phyloP scores from a whole-genome alignment of 2,888 invertebrate genomes.

The Dinocampus coccinellae region DNA sequence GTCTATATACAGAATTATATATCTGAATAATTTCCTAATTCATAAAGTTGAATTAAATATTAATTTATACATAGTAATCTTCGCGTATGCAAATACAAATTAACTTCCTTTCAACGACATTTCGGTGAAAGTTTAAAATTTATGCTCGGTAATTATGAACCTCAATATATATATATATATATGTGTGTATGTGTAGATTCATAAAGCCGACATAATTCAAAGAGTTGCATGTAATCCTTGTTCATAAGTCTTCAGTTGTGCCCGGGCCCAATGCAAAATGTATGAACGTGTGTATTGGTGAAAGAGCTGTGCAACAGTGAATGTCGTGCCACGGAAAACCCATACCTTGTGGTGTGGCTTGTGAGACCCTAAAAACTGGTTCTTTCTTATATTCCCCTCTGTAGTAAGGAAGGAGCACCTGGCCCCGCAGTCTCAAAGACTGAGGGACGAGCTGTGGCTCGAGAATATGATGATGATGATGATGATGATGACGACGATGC shows the following conservation, averaged over 20 bases:
- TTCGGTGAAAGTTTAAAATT: background rate
- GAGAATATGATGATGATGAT: constrained; percentile 11
- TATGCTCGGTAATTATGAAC: background rate
- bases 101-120: background rate
- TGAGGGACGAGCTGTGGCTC: constrained; percentile 16
- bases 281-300: constrained; percentile 5
- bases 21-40: no score
- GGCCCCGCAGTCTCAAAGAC: constrained; percentile 54
- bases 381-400: constrained; percentile 56
- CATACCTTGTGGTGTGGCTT: constrained; percentile 28
- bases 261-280: constrained; percentile 20
- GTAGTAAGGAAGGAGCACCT: constrained; percentile 59
- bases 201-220: background rate
- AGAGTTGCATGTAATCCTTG: background rate
- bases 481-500: constrained; percentile 11
- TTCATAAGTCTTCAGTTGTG: constrained; percentile 1
- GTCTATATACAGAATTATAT: no score
- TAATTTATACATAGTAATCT: background rate
- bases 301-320: background rate
- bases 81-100: background rate
- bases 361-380: constrained; percentile 44
- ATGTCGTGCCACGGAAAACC: constrained; percentile 21
- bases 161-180: background rate
- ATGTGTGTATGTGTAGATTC: background rate
- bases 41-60: background rate